Evolutionary conservation across 2,797 vertebrate species (phyloP), one percentile per base, ranked within the genome.

Genomic region (Poliocrania exsul): DNA sequence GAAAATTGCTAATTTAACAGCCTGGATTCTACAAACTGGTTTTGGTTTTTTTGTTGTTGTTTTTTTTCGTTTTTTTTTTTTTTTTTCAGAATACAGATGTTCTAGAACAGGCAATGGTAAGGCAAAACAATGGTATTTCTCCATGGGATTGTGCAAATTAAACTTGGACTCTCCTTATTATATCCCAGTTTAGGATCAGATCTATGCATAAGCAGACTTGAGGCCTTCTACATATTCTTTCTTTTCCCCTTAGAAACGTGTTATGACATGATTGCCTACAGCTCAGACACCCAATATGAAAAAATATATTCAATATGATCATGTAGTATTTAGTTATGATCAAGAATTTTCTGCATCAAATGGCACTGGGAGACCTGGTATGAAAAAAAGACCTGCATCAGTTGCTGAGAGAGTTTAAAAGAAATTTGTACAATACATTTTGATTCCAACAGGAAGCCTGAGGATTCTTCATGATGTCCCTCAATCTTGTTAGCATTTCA

Each of bases 291-390:
- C 6, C 57, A 58, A 28, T 21, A 20, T 11, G 47, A 77, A 60
- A 60, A 94, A 50, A 35, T 5, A 25, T 1, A 16, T 12, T 28
- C 46, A 57, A 17, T 28, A 13, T 23, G 1, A 6, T 53, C 37
- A 46, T 0, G 0, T 10, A 10, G 37, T 24, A 35, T 47, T 91
- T 47, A 40, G 14, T 58, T 77, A 35, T 2, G 14, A 69, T 25
- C 9, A 29, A 62, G 61, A 17, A 11, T 74, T 84, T 37, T n/a
- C 60, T 65, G 37, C 69, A 25, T 21, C 16, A 42, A 65, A 23
- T 16, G 44, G 15, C 57, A 54, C 2, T 13, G 23, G 20, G 20
- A 65, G 12, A 37, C 2, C 38, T 0, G 1, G 11, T 31, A 5
- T 75, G 33, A 72, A 54, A 15, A 46, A 58, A 62, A 61, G 23